Evolutionary conservation across 2,797 vertebrate species (phyloP), one percentile per base, ranked within the genome.

Genomic region (Danio kyathit): DNA sequence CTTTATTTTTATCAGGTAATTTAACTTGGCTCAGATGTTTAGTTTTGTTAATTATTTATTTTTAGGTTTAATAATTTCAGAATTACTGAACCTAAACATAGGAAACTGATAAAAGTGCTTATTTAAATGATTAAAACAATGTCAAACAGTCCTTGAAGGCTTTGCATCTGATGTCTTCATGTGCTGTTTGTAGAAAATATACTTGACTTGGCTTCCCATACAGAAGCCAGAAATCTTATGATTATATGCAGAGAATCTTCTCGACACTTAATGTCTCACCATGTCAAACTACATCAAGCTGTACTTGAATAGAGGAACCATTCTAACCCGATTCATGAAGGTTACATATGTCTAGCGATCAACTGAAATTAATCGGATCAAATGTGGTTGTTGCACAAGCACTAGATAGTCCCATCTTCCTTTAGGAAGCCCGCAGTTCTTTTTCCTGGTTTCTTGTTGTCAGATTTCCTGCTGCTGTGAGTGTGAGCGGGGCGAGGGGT

Each of bases 381-480:
- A 79, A 51, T 3, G 54, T 69, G 44, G 16, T 76, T 52, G 64
- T 69, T 44, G 16, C 54, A 40, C 66, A 65, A 57, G 11, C 66
- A 57, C 19, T 57, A 51, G 13, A 63, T 61, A 17, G 6, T 72
- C 54, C 29, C 64, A 54, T 63, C 14, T 38, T 69, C 9, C 16
- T 67, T 48, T 71, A 16, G 60, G 51, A 71, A 80, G 66, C 49
- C 57, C 51, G 40, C 63, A 59, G 59, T 46, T 46, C 56, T 65
- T 76, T 48, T 76, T 56, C 48, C 60, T 65, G 57, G 57, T 79
- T 52, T 49, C 72, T 64, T 87, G 82, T 84, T 0, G 5, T 65
- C 74, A 83, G 85, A 82, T 86, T 85, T 91, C 88, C 88, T 89
- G 83, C 66, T 89, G 88, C 89, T 91, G 85, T 86, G 85, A 88